Base-by-base conservation (phyloP, 2,888 invertebrate species). In the Rambutsinella grinnellia region DNA sequence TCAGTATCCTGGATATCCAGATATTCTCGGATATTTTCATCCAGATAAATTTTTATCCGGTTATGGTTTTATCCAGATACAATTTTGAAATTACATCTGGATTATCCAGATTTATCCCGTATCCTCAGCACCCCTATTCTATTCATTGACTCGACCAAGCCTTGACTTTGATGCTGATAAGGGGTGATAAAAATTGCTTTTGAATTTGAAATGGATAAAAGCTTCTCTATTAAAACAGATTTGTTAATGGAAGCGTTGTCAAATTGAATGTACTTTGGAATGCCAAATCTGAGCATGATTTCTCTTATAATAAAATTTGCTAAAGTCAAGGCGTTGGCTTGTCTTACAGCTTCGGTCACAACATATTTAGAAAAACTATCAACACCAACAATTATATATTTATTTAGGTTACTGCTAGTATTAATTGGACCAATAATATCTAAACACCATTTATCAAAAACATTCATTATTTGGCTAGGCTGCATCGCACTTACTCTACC, bases 361-460 rank as follows among this genome's bases (percentile, higher is more conserved):
- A 28, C 44, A 44, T 23, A 65, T 54, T 65, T 65, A 49, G 28
- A 28, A 13, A 54, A 54, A 2, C 44, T 54, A 23, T 65, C 54
- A 10, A 65, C 36, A 5, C 54, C 65, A 19, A 21, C 36, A 2
- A 65, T 23, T 44, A 65, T 23, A 44, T 54, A 54, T 44, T 54
- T 65, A 21, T 44, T 54, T 5, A 19, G 13, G 5, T 46, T 10
- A 23, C 15, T 2, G 1, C 44, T 54, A 17, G 21, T 24, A 6
- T 65, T 65, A 0, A 65, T 8, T 15, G 65, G 65, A 2, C 65
- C 65, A 23, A 65, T 28, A 2, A 53, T 24, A 54, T 65, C 65
- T 13, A 28, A 8, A n/a, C 44, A 23, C 54, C 54, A 65, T 53
- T 53, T 51, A 15, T 21, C 3, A 28, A 44, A 65, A 6, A 65